Conservation (phyloP, 2,113 vertebrate genomes). For the Scytalopus superciliaris region DNA sequence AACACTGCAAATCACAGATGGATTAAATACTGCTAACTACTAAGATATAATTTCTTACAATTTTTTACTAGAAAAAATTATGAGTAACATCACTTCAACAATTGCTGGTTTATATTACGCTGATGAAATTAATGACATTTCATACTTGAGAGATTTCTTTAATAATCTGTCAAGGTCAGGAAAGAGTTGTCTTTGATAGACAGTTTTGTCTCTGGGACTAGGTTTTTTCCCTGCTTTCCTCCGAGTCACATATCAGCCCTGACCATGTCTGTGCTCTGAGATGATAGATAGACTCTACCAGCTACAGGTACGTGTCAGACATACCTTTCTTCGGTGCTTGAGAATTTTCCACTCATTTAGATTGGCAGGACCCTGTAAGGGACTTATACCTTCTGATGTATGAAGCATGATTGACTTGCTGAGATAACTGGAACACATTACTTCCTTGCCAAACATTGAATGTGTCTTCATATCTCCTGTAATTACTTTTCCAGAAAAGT, state of each 20-base stretch:
- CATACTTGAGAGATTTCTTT: neutral
- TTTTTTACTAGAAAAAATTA: neutral
- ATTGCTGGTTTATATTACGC: too few relatives aligned
- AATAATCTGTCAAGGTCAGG: neutral
- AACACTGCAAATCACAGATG: neutral
- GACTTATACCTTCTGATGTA: neutral
- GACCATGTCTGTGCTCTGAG: neutral
- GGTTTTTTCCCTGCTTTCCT: neutral
- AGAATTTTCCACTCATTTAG: neutral
- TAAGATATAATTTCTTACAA: neutral
- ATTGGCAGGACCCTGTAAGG: neutral
- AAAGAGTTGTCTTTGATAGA: neutral
- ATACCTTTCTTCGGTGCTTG: neutral
- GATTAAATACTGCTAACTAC: neutral
- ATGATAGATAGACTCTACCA: neutral
- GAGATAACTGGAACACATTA: neutral
- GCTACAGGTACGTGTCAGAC: fast-evolving
- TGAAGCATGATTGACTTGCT: neutral
- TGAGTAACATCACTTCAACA: neutral
- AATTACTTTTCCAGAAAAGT: neutral
- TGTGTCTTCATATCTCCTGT: neutral
- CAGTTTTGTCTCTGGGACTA: neutral
- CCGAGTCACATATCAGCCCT: neutral
- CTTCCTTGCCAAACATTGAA: neutral
- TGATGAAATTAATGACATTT: neutral